Conservation (phyloP, 2,797 vertebrate genomes). For the Sarcophilus harrisii region DNA sequence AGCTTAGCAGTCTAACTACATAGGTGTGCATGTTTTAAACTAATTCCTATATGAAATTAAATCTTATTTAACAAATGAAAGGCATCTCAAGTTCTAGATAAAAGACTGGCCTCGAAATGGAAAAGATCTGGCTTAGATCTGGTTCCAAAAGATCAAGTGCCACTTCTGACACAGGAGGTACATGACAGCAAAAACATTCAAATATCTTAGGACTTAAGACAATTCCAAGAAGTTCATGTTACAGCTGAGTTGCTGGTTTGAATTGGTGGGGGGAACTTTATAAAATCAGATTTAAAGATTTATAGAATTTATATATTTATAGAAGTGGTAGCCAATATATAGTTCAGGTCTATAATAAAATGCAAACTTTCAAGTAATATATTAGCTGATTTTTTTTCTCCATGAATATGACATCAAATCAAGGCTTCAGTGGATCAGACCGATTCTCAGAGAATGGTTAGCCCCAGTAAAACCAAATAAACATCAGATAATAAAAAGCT, state of each 20-base stretch:
- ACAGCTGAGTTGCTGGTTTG: background rate
- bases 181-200: no score
- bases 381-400: background rate
- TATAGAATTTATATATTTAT: no score
- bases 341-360: background rate
- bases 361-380: background rate
- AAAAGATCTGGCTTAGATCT: no score
- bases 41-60: slow-evolving; percentile 31
- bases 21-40: slow-evolving; percentile 12
- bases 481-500: background rate
- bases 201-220: background rate
- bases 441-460: background rate
- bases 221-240: background rate
- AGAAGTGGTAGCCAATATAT: background rate
- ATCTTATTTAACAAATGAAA: background rate
- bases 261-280: background rate
- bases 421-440: background rate
- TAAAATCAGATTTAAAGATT: background rate
- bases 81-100: no score
- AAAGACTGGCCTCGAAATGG: no score
- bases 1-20: background rate
- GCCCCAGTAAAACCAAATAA: background rate
- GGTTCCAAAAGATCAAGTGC: no score
- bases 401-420: background rate
- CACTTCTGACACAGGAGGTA: no score